A percentile compares a stretch with the other conserved stretches of the same genome.
These are phyloP conservation scores for Aix galericulata DNA, from an alignment of 2,113 vertebrate species.

Conservation along the genomic window DNA sequence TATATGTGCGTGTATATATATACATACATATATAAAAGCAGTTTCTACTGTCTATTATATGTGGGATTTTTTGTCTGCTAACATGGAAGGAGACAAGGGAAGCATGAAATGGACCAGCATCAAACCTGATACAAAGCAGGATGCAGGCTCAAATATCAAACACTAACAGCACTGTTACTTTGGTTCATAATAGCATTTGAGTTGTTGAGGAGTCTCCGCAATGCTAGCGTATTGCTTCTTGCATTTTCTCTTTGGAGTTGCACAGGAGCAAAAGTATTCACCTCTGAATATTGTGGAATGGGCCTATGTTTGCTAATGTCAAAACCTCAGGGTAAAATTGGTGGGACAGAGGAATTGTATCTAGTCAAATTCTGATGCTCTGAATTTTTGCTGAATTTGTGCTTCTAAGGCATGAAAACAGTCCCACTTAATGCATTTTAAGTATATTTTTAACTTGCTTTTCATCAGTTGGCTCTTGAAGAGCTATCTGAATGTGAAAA, in stretches of 20 bases:
- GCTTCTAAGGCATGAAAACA: neutral
- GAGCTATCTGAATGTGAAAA: neutral
- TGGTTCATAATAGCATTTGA: neutral
- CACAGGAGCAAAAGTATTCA: neutral
- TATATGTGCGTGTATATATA: no score
- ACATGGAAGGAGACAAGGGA: neutral
- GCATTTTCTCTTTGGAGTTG: neutral
- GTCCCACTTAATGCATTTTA: neutral
- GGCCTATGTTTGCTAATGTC: neutral
- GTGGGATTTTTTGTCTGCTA: neutral
- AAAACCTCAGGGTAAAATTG: neutral
- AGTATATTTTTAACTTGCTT: neutral
- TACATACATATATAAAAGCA: neutral
- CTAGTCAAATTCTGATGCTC: neutral
- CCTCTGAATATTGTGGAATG: neutral
- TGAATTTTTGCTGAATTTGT: neutral
- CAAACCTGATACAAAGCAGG: neutral
- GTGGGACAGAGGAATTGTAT: neutral
- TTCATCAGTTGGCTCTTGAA: neutral
- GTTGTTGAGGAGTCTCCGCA: neutral
- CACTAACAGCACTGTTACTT: neutral
- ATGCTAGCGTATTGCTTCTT: neutral
- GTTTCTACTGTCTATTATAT: neutral
- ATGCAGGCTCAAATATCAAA: neutral
- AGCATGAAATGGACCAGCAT: neutral